Conservation (phyloP, 2,797 vertebrate genomes). For the Hippopotamyrus pictus region DNA sequence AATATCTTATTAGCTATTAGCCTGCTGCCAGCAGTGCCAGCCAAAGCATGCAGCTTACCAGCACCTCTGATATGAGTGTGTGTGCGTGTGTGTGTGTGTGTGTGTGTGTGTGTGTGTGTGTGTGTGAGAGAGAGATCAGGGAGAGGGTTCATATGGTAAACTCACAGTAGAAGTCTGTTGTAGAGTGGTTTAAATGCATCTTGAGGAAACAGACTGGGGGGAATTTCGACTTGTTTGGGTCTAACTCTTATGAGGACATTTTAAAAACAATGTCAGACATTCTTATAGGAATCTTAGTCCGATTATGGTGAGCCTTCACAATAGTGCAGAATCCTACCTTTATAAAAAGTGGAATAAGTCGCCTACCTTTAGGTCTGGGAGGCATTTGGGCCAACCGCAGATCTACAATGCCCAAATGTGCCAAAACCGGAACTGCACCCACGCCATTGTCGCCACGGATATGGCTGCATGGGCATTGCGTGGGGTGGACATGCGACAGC, state of each 20-base stretch:
- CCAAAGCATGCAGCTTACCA: slow-evolving; percentile 2
- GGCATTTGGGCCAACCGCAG: background rate
- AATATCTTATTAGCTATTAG: slow-evolving; percentile 14
- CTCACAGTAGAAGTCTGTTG: background rate
- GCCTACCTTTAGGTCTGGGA: background rate
- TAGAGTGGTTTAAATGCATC: background rate
- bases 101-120: background rate
- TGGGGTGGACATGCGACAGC: background rate
- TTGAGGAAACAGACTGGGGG: background rate
- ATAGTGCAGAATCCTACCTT: background rate
- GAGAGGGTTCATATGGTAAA: background rate
- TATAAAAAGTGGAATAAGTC: background rate
- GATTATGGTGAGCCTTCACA: background rate
- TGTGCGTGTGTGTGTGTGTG: background rate
- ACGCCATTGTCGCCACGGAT: background rate
- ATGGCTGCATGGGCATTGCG: background rate
- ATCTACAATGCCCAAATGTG: background rate
- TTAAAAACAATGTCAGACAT: background rate
- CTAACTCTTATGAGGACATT: background rate
- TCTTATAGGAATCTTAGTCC: background rate
- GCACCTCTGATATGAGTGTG: background rate
- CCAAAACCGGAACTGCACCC: background rate
- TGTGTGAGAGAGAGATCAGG: background rate
- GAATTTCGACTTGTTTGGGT: background rate
- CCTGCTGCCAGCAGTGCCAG: background rate